Evolutionary conservation across 2,797 vertebrate species (phyloP), one percentile per base, ranked within the genome.

Genomic region (Halcyon leucocephala): DNA sequence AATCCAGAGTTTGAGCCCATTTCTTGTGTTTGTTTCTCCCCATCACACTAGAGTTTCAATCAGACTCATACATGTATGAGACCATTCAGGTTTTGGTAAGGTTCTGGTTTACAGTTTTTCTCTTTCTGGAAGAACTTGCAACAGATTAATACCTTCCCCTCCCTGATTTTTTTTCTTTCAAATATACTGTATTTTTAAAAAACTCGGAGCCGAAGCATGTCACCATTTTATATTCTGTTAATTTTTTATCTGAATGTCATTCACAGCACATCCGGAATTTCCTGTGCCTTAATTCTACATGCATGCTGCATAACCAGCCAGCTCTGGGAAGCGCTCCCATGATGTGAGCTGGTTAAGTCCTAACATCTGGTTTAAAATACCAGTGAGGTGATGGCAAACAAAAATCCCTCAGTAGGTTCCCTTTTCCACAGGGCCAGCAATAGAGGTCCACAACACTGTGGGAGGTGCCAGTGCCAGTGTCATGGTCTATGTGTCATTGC

Each of bases 401-500:
- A 71, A 76, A 71, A 46, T 41, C 4, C 18, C 6, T 6, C 46
- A 28, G 13, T 18, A 41, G 6, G 9, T 74, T 78, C 19, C 20
- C 13, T 86, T 52, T 46, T 46, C 9, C 44, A 46, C 44, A 62
- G 10, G 57, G 5, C 31, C 37, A 76, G 42, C 8, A 69, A 19
- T 0, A 0, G 29, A 51, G 17, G 12, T 24, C 14, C 21, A 6
- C 17, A 39, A 39, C 51, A 24, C 17, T 1, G 7, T 8, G 12
- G 33, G 21, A 42, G 11, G 15, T 82, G 26, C 14, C 0, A 1
- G 14, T 46, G 57, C 8, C 24, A 22, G 26, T 17, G 54, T 39
- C 7, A 26, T 12, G 46, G 28, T 6, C 10, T 17, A 8, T 20
- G 31, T 57, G 29, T 20, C 33, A 31, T 7, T 35, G 29, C 26